A percentile compares a stretch with the other conserved stretches of the same genome.
Evolutionary conservation across 1,140 invertebrate species (phyloP).

Genomic region (Ceratitis capitata): DNA sequence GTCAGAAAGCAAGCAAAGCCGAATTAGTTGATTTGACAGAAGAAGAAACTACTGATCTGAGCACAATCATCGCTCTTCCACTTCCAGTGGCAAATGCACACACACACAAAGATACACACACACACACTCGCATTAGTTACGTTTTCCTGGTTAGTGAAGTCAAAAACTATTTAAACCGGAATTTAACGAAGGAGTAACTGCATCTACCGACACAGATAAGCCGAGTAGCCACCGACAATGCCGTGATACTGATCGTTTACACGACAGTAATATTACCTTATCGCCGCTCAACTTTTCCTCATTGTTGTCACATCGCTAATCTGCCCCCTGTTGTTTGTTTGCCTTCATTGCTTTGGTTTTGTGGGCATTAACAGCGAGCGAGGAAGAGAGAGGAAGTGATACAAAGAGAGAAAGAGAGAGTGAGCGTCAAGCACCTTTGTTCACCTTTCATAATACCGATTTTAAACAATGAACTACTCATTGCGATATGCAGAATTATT

Average conservation of each 20-base stretch:
- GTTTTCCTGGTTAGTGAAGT: no score
- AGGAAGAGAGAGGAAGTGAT: no score
- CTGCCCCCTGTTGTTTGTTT: constrained; percentile 16
- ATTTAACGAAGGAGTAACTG: background rate
- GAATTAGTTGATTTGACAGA: constrained; percentile 8
- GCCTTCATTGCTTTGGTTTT: constrained; percentile 20
- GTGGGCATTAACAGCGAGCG: no score
- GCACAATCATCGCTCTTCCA: background rate
- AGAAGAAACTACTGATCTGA: background rate
- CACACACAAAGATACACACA: background rate
- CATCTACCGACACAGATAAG: constrained; percentile 39
- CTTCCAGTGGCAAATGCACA: background rate
- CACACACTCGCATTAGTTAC: no score
- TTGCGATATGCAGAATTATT: background rate
- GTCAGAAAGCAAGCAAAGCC: background rate
- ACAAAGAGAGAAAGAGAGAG: no score
- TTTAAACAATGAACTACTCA: background rate
- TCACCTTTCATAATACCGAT: background rate
- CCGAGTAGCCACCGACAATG: no score
- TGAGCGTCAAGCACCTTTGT: background rate
- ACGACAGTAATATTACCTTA: constrained; percentile 4
- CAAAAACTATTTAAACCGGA: constrained; percentile 7
- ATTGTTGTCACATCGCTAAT: background rate
- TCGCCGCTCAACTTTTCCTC: background rate
- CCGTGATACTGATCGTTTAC: background rate